A percentile compares a stretch with the other conserved stretches of the same genome.
Conservation (phyloP, 2,797 vertebrate genomes). For the Poecilia wingei region DNA sequence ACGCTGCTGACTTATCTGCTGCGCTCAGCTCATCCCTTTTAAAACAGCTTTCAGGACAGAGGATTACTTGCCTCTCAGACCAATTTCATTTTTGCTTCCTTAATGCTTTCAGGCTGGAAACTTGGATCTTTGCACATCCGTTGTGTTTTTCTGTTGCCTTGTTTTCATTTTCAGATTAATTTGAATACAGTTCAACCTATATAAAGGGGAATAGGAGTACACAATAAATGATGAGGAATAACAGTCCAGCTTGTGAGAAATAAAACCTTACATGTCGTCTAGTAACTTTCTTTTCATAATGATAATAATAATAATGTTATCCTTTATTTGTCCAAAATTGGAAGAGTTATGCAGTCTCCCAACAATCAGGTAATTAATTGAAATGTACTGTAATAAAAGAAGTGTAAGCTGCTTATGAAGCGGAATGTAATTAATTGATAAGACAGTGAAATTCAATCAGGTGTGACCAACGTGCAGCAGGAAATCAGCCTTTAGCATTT, state of each 20-base stretch:
- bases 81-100: slow-evolving; percentile 38
- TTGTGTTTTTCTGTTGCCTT: not conserved
- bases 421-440: slow-evolving; percentile 43
- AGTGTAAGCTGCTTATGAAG: slow-evolving; percentile 27
- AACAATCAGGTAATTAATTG: slow-evolving; percentile 13
- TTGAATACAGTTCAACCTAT: not conserved
- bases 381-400: slow-evolving; percentile 10
- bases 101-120: not conserved
- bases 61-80: slow-evolving; percentile 62
- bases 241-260: not conserved
- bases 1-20: slow-evolving; percentile 32
- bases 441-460: slow-evolving; percentile 43
- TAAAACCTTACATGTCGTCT: not conserved
- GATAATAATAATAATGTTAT: not conserved
- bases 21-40: slow-evolving; percentile 71
- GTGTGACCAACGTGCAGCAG: slow-evolving; percentile 5
- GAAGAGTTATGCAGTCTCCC: not conserved
- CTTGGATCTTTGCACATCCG: not conserved
- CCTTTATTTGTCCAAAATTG: not conserved
- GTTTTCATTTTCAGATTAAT: not conserved
- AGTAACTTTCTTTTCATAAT: not conserved
- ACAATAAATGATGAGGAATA: not conserved
- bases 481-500: slow-evolving; percentile 9
- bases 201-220: not conserved
- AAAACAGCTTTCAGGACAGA: slow-evolving; percentile 60